These are phyloP conservation scores for Catharus minimus DNA, from an alignment of 2,113 vertebrate genomes.

Conservation along the genomic window DNA sequence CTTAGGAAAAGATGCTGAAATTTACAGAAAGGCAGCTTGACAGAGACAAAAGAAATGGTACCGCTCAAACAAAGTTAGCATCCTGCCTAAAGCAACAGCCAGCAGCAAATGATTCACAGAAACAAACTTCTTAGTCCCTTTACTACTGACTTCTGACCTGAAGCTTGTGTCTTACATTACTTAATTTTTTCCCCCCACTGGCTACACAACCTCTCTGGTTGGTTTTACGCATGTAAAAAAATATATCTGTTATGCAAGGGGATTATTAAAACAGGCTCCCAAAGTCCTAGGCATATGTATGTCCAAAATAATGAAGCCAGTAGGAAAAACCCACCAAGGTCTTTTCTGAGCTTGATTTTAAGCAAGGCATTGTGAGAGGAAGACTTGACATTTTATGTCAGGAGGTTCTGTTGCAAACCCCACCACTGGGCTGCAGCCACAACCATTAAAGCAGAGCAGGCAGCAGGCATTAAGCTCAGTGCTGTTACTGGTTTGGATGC, in stretches of 20 bases:
- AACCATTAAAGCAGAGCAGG: neutral
- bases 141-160: neutral
- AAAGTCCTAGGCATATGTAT: neutral
- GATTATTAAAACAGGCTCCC: conserved; percentile 4
- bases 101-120: neutral
- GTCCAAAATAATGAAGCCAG: neutral
- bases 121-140: neutral
- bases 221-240: conserved; percentile 8
- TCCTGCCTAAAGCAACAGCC: neutral
- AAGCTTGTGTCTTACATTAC: neutral
- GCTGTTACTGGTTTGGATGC: neutral
- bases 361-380: neutral
- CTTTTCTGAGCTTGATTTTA: neutral
- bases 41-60: neutral
- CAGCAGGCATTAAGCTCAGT: neutral
- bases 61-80: neutral
- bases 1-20: neutral
- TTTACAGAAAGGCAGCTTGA: neutral
- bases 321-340: neutral
- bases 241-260: neutral
- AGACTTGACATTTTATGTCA: neutral
- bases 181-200: neutral
- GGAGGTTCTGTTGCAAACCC: neutral
- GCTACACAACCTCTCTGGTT: neutral
- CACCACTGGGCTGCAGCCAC: neutral